Evolutionary conservation across 2,888 invertebrate species (phyloP).

Genomic region (Herminia tarsipennalis): DNA sequence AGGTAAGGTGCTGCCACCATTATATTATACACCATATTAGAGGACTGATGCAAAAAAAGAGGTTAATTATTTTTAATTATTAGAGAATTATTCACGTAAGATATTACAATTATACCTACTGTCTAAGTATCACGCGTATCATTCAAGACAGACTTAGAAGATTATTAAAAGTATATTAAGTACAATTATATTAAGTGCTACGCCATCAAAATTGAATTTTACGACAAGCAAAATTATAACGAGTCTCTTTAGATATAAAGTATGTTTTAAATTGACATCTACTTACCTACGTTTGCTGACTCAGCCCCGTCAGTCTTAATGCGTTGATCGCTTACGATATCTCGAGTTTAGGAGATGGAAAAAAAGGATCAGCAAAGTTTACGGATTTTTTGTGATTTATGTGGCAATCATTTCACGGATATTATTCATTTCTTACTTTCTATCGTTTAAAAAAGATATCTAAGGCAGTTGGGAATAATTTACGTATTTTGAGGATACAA

Average conservation of each 20-base stretch:
- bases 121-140: too few species aligned
- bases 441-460: too few species aligned
- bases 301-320: slow-evolving; percentile 36
- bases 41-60: too few species aligned
- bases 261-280: slow-evolving; percentile 17
- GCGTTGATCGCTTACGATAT: slow-evolving; percentile 20
- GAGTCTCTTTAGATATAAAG: slow-evolving; percentile 9
- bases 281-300: slow-evolving; percentile 22
- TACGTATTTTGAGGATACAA: too few species aligned
- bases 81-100: too few species aligned
- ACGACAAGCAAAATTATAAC: slow-evolving; percentile 9
- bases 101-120: too few species aligned
- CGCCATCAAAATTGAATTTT: slow-evolving; percentile 1
- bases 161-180: too few species aligned
- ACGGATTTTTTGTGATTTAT: slow-evolving; percentile 2
- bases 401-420: not conserved
- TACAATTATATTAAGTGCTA: not conserved
- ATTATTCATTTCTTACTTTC: not conserved
- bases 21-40: too few species aligned
- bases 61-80: not conserved
- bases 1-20: too few species aligned
- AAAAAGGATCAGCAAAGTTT: slow-evolving; percentile 7
- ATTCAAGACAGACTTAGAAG: too few species aligned
- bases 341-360: slow-evolving; percentile 11
- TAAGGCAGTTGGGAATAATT: too few species aligned